Evolutionary conservation across 2,888 invertebrate genomes (phyloP).

Genomic region (Stramonita haemastoma): DNA sequence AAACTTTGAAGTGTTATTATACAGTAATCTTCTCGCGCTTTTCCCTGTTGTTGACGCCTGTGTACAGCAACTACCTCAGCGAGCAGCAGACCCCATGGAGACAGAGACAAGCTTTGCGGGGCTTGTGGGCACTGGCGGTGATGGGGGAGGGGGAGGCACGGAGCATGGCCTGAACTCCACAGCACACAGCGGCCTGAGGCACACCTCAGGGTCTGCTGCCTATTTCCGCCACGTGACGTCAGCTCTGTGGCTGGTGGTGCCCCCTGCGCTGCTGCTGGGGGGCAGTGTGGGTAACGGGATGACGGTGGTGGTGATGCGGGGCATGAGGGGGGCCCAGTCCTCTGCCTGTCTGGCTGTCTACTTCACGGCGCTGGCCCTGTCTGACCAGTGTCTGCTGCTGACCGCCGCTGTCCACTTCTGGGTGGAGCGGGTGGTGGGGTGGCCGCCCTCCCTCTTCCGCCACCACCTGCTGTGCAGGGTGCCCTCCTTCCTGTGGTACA

Average conservation of each 20-base stretch:
- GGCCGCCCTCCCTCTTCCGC: background rate
- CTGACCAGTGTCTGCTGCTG: conserved; percentile 1
- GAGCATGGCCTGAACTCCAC: no score
- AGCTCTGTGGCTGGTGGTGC: background rate
- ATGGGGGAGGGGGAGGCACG: no score
- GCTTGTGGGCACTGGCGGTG: no score
- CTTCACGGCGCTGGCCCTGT: conserved; percentile 21
- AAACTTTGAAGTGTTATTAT: no score
- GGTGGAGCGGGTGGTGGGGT: background rate
- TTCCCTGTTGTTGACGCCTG: no score
- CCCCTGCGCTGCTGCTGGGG: background rate
- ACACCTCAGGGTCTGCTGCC: background rate
- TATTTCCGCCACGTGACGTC: background rate
- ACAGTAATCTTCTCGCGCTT: no score
- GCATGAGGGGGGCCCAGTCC: background rate
- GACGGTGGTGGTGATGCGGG: conserved; percentile 8
- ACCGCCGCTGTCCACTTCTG: background rate
- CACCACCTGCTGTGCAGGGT: background rate
- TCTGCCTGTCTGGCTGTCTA: background rate
- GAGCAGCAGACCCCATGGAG: no score
- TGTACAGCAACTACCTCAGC: no score
- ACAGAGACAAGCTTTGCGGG: no score
- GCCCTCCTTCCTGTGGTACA: background rate
- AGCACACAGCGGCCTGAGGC: no score
- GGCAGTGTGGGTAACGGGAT: background rate